These are phyloP conservation scores for Micropterix aruncella DNA, from an alignment of 2,888 invertebrate species.

Conservation along the genomic window DNA sequence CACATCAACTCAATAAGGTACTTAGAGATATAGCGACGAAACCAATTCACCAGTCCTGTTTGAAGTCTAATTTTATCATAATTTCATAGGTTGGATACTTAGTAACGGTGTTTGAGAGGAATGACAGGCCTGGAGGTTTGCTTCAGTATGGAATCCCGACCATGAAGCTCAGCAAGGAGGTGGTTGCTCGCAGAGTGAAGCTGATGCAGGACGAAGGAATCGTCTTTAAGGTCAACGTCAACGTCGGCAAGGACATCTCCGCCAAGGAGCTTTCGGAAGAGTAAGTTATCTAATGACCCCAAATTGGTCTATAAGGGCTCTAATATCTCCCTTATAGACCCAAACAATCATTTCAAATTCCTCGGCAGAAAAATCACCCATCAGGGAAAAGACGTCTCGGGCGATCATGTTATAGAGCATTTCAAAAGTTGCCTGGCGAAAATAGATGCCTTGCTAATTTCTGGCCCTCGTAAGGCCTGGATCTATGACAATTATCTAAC, in stretches of 20 bases:
- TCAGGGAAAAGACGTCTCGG: too few relatives aligned
- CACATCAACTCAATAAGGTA: constrained; percentile 88
- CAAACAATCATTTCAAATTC: too few relatives aligned
- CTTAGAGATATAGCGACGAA: too few relatives aligned
- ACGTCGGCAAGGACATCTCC: constrained; percentile 84
- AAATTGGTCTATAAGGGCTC: too few relatives aligned
- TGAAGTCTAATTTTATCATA: background rate
- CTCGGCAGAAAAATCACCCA: too few relatives aligned
- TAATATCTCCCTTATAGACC: too few relatives aligned
- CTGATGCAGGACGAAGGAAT: constrained; percentile 84
- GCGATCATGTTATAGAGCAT: too few relatives aligned
- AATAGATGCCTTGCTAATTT: too few relatives aligned
- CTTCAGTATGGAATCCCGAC: constrained; percentile 97
- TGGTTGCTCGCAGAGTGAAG: constrained; percentile 78
- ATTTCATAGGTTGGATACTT: constrained; percentile 68
- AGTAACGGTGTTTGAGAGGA: constrained; percentile 95
- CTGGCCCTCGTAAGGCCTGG: too few relatives aligned
- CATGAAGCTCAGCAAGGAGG: constrained; percentile 93
- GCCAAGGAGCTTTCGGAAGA: constrained; percentile 52
- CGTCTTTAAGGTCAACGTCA: constrained; percentile 72
- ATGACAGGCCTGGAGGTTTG: constrained; percentile 89
- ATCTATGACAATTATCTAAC: too few relatives aligned
- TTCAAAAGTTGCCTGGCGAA: too few relatives aligned
- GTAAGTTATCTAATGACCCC: constrained; percentile 24
- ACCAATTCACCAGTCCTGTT: background rate